Base-by-base conservation (phyloP, 2,888 invertebrate species). In the Drosophila melanosoma region DNA sequence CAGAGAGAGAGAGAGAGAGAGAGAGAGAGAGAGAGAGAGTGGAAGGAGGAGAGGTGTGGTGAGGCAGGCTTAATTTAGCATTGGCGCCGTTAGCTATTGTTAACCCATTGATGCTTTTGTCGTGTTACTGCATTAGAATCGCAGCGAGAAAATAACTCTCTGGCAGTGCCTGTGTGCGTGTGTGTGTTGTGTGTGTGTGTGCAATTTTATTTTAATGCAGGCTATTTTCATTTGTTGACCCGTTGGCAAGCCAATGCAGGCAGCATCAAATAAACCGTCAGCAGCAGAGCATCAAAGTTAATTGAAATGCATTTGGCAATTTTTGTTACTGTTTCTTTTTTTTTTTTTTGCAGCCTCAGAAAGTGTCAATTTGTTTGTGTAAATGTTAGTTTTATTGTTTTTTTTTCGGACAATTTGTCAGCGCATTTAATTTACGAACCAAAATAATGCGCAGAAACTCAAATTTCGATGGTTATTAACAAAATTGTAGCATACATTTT, bases 231-330 rank as follows among this genome's bases (percentile, higher is more conserved):
- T 81, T 81, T 78, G 78, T 66, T 72, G 68, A 56, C 68, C 68
- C 68, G 68, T 71, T 73, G 63, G 53, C 63, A 78, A 69, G 73
- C 76, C 81, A 79, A 79, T 74, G 72, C 59, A 23, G 53, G 49
- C 80, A 36, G 49, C 42, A 52, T 23, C 36, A 35, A 48, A 23
- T 15, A 29, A 38, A 66, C 40, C 10, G 23, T 23, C 35, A 35
- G 3, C 33, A 52, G 49, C 54, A 65, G 42, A 56, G n/a, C 56
- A 29, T 69, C 62, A 65, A 29, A 53, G 38, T 71, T 82, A 80
- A 76, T 77, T 87, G 69, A 84, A 87, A 85, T 87, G 71, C 84
- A 85, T 85, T 89, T 70, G 66, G 73, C 61, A 74, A 67, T 76
- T 89, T 89, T 87, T 89, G 75, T 77, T 60, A 51, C 66, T 71